Conservation (phyloP, 2,888 invertebrate species). For the Tiphia femorata region DNA sequence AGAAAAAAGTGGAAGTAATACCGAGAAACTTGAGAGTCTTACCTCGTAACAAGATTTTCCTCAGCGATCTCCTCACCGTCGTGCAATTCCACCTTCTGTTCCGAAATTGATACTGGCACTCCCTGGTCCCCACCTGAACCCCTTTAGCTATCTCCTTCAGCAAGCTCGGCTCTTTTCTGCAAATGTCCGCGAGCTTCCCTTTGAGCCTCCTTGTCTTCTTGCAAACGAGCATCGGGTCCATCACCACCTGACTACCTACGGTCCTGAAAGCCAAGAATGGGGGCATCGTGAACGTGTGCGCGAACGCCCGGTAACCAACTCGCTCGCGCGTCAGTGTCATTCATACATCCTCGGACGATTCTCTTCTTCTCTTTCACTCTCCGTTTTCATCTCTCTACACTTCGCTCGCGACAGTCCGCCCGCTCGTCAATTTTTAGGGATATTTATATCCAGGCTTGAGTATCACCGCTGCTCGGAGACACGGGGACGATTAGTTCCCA, state of each 20-base stretch:
- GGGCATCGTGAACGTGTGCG: no score
- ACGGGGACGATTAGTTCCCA: neutral
- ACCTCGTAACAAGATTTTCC: constrained; percentile 90
- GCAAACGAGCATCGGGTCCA: constrained; percentile 91
- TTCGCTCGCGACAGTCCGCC: neutral
- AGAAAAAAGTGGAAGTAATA: no score
- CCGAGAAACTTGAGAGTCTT: no score
- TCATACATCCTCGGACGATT: no score
- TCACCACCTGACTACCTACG: constrained; percentile 86
- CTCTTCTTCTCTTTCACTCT: no score
- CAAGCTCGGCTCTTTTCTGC: constrained; percentile 85
- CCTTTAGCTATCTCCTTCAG: constrained; percentile 88
- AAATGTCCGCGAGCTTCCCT: constrained; percentile 85
- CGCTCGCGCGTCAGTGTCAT: no score
- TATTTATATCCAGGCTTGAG: no score
- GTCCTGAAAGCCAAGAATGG: constrained; percentile 74
- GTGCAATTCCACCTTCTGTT: constrained; percentile 92
- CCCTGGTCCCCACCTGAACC: constrained; percentile 84
- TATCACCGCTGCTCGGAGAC: no score
- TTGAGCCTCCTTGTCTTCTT: constrained; percentile 84
- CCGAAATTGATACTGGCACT: constrained; percentile 90
- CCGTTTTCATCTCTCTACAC: neutral
- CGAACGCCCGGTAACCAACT: no score
- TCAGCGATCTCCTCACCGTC: constrained; percentile 82
- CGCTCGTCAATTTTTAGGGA: no score